These are phyloP conservation scores for Thecocarcelia acutangulata DNA, from an alignment of 2,888 invertebrate species.

Conservation along the genomic window DNA sequence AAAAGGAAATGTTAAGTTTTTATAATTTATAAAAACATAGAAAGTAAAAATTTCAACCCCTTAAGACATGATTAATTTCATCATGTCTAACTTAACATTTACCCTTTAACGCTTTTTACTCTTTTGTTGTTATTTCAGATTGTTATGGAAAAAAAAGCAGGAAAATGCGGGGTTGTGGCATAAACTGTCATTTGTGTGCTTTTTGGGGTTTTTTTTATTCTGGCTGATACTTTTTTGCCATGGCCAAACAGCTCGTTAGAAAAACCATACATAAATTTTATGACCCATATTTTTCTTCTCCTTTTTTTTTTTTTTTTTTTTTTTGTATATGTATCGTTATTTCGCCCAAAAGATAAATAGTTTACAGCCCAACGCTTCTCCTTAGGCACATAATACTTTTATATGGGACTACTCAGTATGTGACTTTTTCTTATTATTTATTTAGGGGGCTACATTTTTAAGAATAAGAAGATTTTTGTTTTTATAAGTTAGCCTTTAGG, in stretches of 20 bases:
- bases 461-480: too few relatives aligned
- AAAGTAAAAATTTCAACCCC: too few relatives aligned
- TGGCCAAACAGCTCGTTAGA: constrained; percentile 24
- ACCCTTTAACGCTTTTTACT: constrained; percentile 17
- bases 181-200: constrained; percentile 20
- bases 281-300: not conserved
- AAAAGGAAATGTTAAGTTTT: too few relatives aligned
- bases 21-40: too few relatives aligned
- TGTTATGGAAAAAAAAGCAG: not conserved
- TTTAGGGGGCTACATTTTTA: not conserved
- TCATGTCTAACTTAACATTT: not conserved
- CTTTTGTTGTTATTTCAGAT: not conserved
- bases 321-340: not conserved
- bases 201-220: constrained; percentile 8
- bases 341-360: too few relatives aligned
- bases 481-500: too few relatives aligned
- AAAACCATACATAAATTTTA: constrained; percentile 31
- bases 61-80: constrained; percentile 3
- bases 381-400: constrained; percentile 27
- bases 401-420: constrained; percentile 42
- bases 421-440: constrained; percentile 12
- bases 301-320: constrained; percentile 8
- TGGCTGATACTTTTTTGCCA: constrained; percentile 7
- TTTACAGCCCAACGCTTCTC: not conserved
- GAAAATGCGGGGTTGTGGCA: constrained; percentile 23